These are phyloP conservation scores for Yponomeuta cagnagella DNA, from an alignment of 2,888 invertebrate species.

Conservation along the genomic window DNA sequence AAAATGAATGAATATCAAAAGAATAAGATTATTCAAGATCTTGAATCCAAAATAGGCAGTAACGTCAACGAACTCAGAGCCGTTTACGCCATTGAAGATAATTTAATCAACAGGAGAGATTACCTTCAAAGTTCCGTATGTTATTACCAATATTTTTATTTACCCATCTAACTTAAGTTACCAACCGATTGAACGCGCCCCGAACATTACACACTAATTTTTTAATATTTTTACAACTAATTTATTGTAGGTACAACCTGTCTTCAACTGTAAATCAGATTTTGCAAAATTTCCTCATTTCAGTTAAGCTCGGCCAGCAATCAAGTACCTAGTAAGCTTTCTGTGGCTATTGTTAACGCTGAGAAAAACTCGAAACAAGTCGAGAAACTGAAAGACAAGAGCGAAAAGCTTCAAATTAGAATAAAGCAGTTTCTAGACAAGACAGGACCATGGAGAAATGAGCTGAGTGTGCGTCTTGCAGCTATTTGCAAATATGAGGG, in stretches of 20 bases:
- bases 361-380: conserved; percentile 72
- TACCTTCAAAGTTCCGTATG: conserved; percentile 50
- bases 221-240: too few relatives aligned
- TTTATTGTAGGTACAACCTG: too few relatives aligned
- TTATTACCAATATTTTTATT: conserved; percentile 18
- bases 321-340: conserved; percentile 78
- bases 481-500: conserved; percentile 73
- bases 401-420: conserved; percentile 53
- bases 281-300: background rate
- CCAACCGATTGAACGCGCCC: too few relatives aligned
- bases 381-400: conserved; percentile 61
- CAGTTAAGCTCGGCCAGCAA: conserved; percentile 49
- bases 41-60: conserved; percentile 53
- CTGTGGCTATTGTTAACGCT: conserved; percentile 78
- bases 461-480: conserved; percentile 60
- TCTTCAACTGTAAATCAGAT: too few relatives aligned
- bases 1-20: conserved; percentile 45
- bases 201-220: too few relatives aligned
- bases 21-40: conserved; percentile 64
- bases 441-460: conserved; percentile 56
- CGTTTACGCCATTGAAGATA: conserved; percentile 44
- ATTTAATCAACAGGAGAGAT: conserved; percentile 40
- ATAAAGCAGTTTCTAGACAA: conserved; percentile 52
- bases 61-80: conserved; percentile 51
- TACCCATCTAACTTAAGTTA: too few relatives aligned